A percentile compares a stretch with the other conserved stretches of the same genome.
These are phyloP conservation scores for Jordanella pulchra DNA, from an alignment of 2,797 vertebrate genomes.

Conservation along the genomic window DNA sequence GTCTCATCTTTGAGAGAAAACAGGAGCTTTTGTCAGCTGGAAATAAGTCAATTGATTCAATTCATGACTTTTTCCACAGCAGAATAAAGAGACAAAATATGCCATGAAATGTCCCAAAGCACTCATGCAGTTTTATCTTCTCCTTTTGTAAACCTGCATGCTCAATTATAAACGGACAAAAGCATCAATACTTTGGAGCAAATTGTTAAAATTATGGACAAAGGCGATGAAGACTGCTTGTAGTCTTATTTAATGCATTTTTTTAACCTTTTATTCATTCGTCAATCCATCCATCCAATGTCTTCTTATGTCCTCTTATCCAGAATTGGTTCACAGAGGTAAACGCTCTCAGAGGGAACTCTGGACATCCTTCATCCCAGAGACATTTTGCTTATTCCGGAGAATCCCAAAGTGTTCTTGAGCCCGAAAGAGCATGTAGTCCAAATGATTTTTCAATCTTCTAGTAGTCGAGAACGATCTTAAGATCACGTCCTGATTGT, in stretches of 20 bases:
- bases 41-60: constrained; percentile 16
- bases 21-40: constrained; percentile 12
- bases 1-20: constrained; percentile 5
- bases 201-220: neutral
- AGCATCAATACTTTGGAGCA: neutral
- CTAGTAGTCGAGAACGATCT: no score
- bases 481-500: no score
- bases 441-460: neutral
- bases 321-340: neutral
- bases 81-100: constrained; percentile 2
- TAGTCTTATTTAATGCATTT: neutral
- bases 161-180: neutral
- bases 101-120: neutral
- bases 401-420: neutral
- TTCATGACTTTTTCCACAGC: constrained; percentile 2
- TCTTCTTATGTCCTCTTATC: neutral
- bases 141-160: constrained; percentile 1
- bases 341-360: neutral
- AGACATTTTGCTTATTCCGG: neutral
- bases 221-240: neutral
- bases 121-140: neutral
- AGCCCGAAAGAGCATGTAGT: neutral
- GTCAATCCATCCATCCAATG: no score
- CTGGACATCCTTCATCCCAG: neutral
- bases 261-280: no score